phyloP scores from a whole-genome alignment of 2,113 vertebrate genomes.

The Eleginops maclovinus region DNA sequence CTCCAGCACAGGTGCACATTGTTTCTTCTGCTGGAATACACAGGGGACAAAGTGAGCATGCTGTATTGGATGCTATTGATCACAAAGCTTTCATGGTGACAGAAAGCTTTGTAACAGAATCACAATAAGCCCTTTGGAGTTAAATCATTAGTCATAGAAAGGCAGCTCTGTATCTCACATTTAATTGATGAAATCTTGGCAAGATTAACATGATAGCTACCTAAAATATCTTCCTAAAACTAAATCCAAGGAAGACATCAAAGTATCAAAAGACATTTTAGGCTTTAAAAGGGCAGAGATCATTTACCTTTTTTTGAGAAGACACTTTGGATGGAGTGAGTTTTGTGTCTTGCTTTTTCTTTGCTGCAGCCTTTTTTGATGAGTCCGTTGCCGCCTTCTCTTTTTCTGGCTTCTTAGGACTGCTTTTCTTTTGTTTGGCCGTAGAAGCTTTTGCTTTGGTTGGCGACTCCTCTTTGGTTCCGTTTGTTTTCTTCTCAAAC shows the following conservation, averaged over 20 bases:
- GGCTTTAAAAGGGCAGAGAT: background rate
- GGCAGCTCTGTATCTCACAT: background rate
- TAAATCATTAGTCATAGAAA: slow-evolving; percentile 40
- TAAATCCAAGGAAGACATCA: background rate
- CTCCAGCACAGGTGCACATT: slow-evolving; percentile 66
- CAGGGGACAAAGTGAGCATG: slow-evolving; percentile 38
- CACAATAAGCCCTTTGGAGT: slow-evolving; percentile 12
- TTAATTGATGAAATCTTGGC: background rate
- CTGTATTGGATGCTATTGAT: slow-evolving; percentile 57
- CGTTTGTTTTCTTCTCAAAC: slow-evolving; percentile 76
- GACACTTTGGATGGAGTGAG: slow-evolving; percentile 58
- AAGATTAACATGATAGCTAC: background rate
- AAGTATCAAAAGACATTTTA: background rate
- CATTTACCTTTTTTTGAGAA: slow-evolving; percentile 79
- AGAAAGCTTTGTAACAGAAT: slow-evolving; percentile 25
- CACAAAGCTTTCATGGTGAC: slow-evolving; percentile 49
- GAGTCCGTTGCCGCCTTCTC: slow-evolving; percentile 60
- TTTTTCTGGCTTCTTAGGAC: slow-evolving; percentile 73
- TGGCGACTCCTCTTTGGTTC: slow-evolving; percentile 81
- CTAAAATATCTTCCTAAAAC: background rate
- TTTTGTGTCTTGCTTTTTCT: slow-evolving; percentile 73
- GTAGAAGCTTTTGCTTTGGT: slow-evolving; percentile 73
- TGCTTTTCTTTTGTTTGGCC: slow-evolving; percentile 77
- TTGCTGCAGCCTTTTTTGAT: slow-evolving; percentile 61
- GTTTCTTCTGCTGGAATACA: slow-evolving; percentile 80